Percentiles rank a stretch among this genome's conserved stretches.
Evolutionary conservation across 2,113 vertebrate genomes (phyloP).

Genomic region (Eolophus roseicapilla): DNA sequence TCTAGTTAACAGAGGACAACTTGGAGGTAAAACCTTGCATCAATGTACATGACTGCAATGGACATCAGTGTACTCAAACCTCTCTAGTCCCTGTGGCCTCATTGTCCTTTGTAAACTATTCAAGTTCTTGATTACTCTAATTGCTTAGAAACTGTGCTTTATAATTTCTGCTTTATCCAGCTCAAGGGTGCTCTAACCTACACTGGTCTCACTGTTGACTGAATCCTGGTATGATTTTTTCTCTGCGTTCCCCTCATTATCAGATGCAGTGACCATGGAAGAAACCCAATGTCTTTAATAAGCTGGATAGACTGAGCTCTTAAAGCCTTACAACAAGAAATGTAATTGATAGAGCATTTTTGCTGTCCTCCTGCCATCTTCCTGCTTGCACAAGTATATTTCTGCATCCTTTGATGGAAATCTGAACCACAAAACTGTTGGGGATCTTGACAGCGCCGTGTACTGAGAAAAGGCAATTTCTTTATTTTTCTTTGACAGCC

Average conservation of each 20-base stretch:
- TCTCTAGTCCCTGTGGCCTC: not conserved
- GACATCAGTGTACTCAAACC: not conserved
- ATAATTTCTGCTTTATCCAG: not conserved
- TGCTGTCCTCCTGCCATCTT: not conserved
- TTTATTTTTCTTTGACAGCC: not conserved
- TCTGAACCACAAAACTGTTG: not conserved
- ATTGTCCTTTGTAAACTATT: not conserved
- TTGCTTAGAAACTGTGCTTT: not conserved
- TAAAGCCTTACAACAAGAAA: not conserved
- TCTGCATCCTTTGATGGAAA: not conserved
- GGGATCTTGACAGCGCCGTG: not conserved
- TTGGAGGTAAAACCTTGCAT: not conserved
- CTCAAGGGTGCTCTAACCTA: not conserved
- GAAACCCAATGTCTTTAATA: not conserved
- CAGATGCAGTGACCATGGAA: not conserved
- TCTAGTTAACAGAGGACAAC: not conserved
- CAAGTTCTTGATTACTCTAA: not conserved
- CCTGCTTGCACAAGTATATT: not conserved
- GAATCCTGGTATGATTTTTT: not conserved
- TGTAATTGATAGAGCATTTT: not conserved
- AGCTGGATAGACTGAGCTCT: not conserved
- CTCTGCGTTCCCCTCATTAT: not conserved
- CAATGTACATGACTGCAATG: accelerated
- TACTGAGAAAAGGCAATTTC: not conserved
- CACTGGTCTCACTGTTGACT: not conserved